Evolutionary conservation across 2,888 invertebrate species (phyloP).

Genomic region (Cephus pulcher): DNA sequence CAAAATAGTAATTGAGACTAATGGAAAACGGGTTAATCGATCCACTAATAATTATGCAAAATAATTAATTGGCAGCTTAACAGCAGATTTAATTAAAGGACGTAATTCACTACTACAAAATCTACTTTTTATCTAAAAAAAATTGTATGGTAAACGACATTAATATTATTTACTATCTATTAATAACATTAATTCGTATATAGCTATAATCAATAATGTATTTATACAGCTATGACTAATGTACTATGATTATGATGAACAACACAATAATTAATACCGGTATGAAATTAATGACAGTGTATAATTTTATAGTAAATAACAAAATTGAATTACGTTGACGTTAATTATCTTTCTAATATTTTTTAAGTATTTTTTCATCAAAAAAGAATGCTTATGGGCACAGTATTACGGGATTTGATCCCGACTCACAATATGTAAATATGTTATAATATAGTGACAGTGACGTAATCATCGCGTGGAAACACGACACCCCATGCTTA

Average conservation of each 20-base stretch:
- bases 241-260: not conserved
- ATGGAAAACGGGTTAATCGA: not conserved
- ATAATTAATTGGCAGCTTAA: not conserved
- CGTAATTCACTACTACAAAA: not conserved
- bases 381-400: not conserved
- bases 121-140: not conserved
- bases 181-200: no score
- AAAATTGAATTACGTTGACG: not conserved
- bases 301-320: not conserved
- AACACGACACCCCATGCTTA: not conserved
- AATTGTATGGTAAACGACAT: no score
- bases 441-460: not conserved
- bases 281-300: not conserved
- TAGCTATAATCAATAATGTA: no score
- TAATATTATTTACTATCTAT: no score
- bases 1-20: not conserved
- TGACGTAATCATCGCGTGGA: not conserved
- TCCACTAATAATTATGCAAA: not conserved
- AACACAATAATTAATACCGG: not conserved
- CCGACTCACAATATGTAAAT: not conserved
- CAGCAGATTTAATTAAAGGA: not conserved
- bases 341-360: not conserved
- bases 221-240: not conserved
- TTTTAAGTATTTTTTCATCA: not conserved
- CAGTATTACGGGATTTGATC: not conserved